Evolutionary conservation across 2,113 vertebrate species (phyloP).

Genomic region (Dipodomys merriami): DNA sequence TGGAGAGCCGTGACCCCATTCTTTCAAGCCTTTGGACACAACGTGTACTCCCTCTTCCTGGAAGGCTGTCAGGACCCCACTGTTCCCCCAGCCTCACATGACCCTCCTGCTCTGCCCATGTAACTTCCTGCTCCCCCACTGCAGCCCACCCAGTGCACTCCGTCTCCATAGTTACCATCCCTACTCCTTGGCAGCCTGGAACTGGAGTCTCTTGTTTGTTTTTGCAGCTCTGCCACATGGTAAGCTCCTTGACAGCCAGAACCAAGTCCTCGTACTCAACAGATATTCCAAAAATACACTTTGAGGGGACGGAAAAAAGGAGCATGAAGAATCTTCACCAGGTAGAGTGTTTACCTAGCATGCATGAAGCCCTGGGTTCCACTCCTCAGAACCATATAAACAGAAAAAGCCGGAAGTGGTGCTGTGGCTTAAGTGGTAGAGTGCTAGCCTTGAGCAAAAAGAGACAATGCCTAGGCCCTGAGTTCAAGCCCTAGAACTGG

Average conservation of each 20-base stretch:
- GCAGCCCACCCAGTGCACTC: not conserved
- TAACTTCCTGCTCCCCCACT: not conserved
- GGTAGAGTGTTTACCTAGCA: not conserved
- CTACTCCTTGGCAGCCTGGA: not conserved
- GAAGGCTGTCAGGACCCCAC: not conserved
- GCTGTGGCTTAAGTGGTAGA: no score
- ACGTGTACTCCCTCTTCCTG: not conserved
- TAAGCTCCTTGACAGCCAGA: not conserved
- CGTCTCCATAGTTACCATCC: not conserved
- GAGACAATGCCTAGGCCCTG: no score
- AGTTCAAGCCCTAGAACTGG: no score
- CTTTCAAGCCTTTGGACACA: not conserved
- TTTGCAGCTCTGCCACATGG: not conserved
- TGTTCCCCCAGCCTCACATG: no score
- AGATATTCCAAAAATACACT: not conserved
- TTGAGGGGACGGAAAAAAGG: no score
- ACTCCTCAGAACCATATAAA: no score
- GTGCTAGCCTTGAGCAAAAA: no score
- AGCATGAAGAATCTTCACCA: not conserved
- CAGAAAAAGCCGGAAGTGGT: no score
- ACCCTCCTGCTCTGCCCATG: not conserved
- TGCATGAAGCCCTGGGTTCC: no score
- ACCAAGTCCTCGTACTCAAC: not conserved
- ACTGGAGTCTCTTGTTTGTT: no score
- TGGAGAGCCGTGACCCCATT: not conserved